Percentiles rank a stretch among this genome's conserved stretches.
Conservation (phyloP, 1,140 invertebrate species). For the Zaprionus lachaisei region DNA sequence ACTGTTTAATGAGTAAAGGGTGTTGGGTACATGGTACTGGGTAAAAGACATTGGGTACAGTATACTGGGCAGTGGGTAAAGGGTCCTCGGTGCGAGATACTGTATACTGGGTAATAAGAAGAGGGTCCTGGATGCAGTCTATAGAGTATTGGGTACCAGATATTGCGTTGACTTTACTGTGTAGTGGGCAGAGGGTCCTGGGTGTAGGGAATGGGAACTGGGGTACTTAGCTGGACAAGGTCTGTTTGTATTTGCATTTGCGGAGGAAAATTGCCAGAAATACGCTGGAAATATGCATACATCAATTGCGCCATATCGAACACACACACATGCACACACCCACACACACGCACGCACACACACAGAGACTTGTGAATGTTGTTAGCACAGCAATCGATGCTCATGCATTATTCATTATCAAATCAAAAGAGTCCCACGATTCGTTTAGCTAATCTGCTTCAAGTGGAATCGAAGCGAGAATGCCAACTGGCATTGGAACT, state of each 20-base stretch:
- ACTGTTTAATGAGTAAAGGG: not conserved
- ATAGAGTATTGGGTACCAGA: too few species aligned
- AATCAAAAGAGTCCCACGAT: constrained; percentile 39
- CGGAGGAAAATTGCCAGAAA: not conserved
- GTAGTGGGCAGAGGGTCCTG: not conserved
- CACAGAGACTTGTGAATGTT: not conserved
- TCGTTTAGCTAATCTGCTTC: constrained; percentile 37
- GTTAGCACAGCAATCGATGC: constrained; percentile 28
- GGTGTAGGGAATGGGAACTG: not conserved
- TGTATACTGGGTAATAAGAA: too few species aligned
- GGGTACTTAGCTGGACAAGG: not conserved
- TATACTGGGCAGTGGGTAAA: not conserved
- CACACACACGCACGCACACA: not conserved
- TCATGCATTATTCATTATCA: constrained; percentile 36
- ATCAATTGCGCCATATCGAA: constrained; percentile 42
- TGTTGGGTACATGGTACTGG: not conserved
- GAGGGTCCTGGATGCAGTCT: too few species aligned
- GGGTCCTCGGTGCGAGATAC: not conserved
- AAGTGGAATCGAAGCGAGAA: not conserved
- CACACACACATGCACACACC: not conserved
- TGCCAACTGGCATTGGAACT: not conserved
- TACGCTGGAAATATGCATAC: constrained; percentile 50
- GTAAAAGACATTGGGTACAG: not conserved
- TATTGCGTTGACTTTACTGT: not conserved
- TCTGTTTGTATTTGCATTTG: constrained; percentile 28